A percentile compares a stretch with the other conserved stretches of the same genome.
Evolutionary conservation across 92 coral and sea anemone genomes (phyloP).

Genomic region (Parazoanthus darwini): DNA sequence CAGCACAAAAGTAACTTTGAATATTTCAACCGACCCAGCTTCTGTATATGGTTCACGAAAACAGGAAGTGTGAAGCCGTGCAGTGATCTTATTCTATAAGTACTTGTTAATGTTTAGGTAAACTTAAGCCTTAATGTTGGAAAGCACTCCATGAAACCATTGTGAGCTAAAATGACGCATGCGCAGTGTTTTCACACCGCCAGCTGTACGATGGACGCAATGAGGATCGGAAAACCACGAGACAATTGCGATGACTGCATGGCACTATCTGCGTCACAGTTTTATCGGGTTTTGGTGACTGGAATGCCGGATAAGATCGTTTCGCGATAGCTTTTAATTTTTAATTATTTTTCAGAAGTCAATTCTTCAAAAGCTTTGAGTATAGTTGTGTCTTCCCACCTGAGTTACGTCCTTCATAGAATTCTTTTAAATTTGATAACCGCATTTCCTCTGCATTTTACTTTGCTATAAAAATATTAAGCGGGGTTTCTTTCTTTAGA

Average conservation of each 20-base stretch:
- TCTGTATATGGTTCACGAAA: too few relatives aligned
- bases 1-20: too few relatives aligned
- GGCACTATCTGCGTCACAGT: background rate
- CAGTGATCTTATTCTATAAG: too few relatives aligned
- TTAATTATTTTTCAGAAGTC: too few relatives aligned
- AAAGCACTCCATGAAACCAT: background rate
- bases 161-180: background rate
- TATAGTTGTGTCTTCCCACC: background rate
- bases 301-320: background rate
- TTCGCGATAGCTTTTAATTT: background rate
- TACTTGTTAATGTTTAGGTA: too few relatives aligned
- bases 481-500: background rate
- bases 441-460: background rate
- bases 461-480: background rate
- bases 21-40: too few relatives aligned
- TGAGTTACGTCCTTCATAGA: background rate
- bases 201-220: background rate
- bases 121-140: background rate
- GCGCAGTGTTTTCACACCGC: background rate
- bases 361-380: too few relatives aligned
- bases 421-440: background rate
- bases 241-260: background rate
- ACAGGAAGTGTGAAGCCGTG: too few relatives aligned
- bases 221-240: background rate
- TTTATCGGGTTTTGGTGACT: background rate